phyloP scores from a whole-genome alignment of 1,140 invertebrate genomes.

The Zaprionus ghesquierei region DNA sequence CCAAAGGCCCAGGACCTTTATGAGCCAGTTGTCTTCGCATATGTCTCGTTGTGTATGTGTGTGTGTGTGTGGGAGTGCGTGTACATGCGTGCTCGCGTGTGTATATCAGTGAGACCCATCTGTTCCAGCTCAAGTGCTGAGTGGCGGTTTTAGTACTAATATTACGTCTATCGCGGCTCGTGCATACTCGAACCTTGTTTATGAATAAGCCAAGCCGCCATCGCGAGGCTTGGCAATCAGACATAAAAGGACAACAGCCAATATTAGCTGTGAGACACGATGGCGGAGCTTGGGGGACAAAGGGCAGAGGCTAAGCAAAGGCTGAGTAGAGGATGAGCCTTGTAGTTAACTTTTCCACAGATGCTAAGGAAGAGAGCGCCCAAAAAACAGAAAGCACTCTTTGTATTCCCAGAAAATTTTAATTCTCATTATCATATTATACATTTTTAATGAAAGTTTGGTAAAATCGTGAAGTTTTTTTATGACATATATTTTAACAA shows the following conservation, averaged over 20 bases:
- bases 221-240: constrained; percentile 11
- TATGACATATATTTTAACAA: no score
- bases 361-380: no score
- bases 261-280: neutral
- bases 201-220: constrained; percentile 40
- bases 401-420: no score
- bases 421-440: no score
- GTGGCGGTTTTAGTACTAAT: constrained; percentile 58
- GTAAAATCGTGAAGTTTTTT: no score
- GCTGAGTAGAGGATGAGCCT: no score
- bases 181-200: constrained; percentile 18
- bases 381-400: no score
- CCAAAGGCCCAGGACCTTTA: constrained; percentile 33
- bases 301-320: neutral
- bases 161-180: constrained; percentile 44
- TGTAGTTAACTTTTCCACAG: no score
- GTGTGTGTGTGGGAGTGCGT: neutral
- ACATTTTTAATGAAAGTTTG: no score
- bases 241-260: constrained; percentile 27
- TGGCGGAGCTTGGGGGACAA: neutral
- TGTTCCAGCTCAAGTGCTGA: constrained; percentile 32
- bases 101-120: constrained; percentile 39
- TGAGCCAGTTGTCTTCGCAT: constrained; percentile 16
- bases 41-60: neutral
- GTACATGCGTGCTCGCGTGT: neutral